Evolutionary conservation across 2,888 invertebrate species (phyloP).

Genomic region (Campoplex nolae): DNA sequence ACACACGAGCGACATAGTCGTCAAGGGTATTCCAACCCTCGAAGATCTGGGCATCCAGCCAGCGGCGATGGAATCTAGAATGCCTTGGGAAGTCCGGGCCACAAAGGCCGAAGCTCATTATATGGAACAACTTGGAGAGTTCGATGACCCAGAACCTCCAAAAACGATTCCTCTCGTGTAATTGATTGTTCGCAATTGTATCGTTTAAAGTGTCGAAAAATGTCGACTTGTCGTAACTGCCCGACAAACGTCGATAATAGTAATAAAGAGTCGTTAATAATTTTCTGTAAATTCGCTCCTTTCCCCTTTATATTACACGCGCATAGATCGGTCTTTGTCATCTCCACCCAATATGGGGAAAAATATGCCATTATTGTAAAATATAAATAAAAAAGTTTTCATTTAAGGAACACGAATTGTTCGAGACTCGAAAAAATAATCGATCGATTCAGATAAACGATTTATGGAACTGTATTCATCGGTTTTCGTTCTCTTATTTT

Average conservation of each 20-base stretch:
- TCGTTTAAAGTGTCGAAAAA: conserved; percentile 5
- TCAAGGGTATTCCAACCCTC: conserved; percentile 89
- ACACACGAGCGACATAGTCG: conserved; percentile 89
- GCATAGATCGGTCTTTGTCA: background rate
- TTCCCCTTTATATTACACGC: background rate
- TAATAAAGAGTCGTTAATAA: conserved; percentile 6
- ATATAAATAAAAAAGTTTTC: background rate
- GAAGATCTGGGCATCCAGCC: conserved; percentile 95
- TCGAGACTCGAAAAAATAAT: background rate
- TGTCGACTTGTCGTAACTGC: background rate
- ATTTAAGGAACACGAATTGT: background rate
- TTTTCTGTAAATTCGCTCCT: background rate
- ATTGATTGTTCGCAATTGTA: conserved; percentile 12
- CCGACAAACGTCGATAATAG: conserved; percentile 1
- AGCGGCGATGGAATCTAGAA: conserved; percentile 91
- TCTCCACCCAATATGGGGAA: background rate
- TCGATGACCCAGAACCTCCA: conserved; percentile 88
- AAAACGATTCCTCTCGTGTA: conserved; percentile 83
- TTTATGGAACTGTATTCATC: background rate
- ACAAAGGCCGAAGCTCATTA: conserved; percentile 90
- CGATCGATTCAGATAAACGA: background rate
- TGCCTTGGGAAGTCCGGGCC: conserved; percentile 93
- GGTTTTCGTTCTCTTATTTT: background rate
- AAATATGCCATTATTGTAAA: background rate
- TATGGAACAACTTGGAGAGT: conserved; percentile 91